Percentiles rank a stretch among this genome's conserved stretches.
Conservation (phyloP, 92 coral and sea anemone species). For the Phymanthus crucifer region DNA sequence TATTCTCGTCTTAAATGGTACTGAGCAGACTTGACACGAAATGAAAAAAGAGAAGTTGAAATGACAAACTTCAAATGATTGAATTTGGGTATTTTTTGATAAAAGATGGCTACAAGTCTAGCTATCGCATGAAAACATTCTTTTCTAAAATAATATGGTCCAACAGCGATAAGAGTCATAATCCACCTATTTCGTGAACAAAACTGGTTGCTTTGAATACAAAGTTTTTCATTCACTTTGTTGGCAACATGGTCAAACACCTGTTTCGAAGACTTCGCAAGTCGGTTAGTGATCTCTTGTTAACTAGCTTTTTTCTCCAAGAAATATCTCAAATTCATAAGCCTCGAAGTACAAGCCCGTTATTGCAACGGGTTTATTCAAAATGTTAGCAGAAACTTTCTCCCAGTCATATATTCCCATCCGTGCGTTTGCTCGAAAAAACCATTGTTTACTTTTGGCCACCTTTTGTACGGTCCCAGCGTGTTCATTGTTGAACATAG, state of each 20-base stretch:
- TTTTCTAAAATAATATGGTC: not conserved
- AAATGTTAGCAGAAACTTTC: slow-evolving; percentile 30
- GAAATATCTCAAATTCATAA: slow-evolving; percentile 6
- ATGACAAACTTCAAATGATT: not conserved
- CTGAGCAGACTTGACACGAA: not conserved
- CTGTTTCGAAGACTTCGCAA: slow-evolving; percentile 17
- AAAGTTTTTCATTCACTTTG: slow-evolving; percentile 14
- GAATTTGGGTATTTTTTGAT: not conserved
- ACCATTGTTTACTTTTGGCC: slow-evolving; percentile 45
- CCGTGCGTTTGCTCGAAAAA: slow-evolving; percentile 20
- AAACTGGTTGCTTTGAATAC: not conserved
- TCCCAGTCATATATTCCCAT: slow-evolving; percentile 17
- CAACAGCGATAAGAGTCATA: slow-evolving; percentile 1
- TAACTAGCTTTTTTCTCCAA: slow-evolving; percentile 9
- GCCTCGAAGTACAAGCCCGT: slow-evolving; percentile 26
- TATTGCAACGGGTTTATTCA: slow-evolving; percentile 12
- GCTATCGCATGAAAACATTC: not conserved
- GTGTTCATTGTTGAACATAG: slow-evolving; percentile 18
- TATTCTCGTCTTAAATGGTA: not conserved
- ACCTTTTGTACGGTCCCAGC: slow-evolving; percentile 51
- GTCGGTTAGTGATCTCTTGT: slow-evolving; percentile 13
- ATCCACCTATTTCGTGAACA: slow-evolving; percentile 11
- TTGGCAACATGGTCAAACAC: slow-evolving; percentile 12
- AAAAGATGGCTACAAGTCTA: not conserved
- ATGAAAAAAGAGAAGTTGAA: not conserved